A percentile compares a stretch with the other conserved stretches of the same genome.
phyloP scores from a whole-genome alignment of 2,113 vertebrate species.

The Petromus typicus region DNA sequence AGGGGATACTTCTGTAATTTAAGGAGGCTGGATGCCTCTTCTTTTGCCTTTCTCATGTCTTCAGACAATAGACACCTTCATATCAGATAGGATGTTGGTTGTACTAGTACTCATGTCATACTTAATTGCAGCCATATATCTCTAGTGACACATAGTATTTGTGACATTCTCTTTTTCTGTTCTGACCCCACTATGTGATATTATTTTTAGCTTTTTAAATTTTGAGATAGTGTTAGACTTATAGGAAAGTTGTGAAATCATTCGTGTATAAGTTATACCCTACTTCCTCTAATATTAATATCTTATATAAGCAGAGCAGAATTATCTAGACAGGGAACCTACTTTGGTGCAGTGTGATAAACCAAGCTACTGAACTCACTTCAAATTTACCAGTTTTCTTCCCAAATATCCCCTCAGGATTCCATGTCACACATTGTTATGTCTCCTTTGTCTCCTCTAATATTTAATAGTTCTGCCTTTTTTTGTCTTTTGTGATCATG shows the following conservation, averaged over 20 bases:
- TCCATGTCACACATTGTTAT: not conserved
- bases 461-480: not conserved
- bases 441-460: slow-evolving; percentile 14
- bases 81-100: not conserved
- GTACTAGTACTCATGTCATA: not conserved
- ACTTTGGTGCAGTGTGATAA: not conserved
- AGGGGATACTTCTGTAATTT: slow-evolving; percentile 56
- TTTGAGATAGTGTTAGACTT: slow-evolving; percentile 59
- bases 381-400: slow-evolving; percentile 7
- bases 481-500: slow-evolving; percentile 6
- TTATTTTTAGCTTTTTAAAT: slow-evolving; percentile 39
- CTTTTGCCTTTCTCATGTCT: slow-evolving; percentile 51
- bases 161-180: not conserved
- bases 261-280: slow-evolving; percentile 21
- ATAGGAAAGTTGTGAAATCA: slow-evolving; percentile 24
- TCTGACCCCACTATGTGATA: not conserved
- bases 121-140: slow-evolving; percentile 21
- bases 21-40: slow-evolving; percentile 5
- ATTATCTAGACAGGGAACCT: not conserved
- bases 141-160: not conserved
- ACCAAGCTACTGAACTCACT: not conserved
- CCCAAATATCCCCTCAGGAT: not conserved
- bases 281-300: not conserved
- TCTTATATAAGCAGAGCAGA: not conserved
- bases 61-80: slow-evolving; percentile 7